phyloP scores from a whole-genome alignment of 2,113 vertebrate species.

The Steatornis caripensis region DNA sequence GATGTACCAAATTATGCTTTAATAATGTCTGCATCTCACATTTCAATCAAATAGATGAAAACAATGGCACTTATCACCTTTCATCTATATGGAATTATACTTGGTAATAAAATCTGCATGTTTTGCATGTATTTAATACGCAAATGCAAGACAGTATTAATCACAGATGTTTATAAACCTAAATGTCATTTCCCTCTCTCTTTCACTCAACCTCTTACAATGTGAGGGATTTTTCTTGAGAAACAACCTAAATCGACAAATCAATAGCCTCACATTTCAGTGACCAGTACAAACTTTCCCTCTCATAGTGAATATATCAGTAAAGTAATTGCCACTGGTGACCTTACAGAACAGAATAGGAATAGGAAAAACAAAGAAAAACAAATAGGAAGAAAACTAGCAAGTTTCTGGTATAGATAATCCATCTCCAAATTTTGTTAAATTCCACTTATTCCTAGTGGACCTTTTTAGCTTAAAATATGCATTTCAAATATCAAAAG shows the following conservation, averaged over 20 bases:
- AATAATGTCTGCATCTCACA: background rate
- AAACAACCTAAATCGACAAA: background rate
- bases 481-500: background rate
- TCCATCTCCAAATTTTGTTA: background rate
- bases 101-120: background rate
- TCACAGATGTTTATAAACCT: background rate
- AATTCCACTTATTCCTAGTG: background rate
- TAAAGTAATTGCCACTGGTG: background rate
- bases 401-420: background rate
- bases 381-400: background rate
- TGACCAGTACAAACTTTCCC: background rate
- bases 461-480: background rate
- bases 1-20: background rate
- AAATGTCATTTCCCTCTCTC: background rate
- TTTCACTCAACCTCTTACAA: background rate
- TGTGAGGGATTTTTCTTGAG: background rate
- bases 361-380: background rate
- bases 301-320: background rate
- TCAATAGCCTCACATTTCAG: background rate
- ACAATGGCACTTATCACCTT: background rate
- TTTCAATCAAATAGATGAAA: background rate
- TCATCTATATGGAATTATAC: background rate
- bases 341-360: background rate
- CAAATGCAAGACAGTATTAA: background rate
- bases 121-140: background rate